Evolutionary conservation across 2,797 vertebrate genomes (phyloP), one percentile per base, ranked within the genome.

Genomic region (Salmo trutta): DNA sequence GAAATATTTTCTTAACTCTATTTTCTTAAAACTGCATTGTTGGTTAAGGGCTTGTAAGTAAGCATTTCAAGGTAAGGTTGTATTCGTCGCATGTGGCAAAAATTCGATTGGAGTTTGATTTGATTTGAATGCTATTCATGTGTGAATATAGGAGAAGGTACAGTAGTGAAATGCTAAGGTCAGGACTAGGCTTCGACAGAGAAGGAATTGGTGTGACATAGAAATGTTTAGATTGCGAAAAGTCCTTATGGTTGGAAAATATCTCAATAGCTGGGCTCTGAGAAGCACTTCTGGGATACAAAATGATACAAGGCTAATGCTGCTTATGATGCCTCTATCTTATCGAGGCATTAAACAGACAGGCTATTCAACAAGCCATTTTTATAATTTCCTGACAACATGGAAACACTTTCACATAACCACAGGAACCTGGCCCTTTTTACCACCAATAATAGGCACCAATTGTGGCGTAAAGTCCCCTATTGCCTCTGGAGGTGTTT

Each of bases 401-500:
- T 52, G 27, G 15, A 12, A 51, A 71, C n/a, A 52, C 36, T 19
- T 51, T 24, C 47, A 71, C 21, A 53, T 29, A 29, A 54, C 12
- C 24, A 31, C 14, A 27, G 21, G 21, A 24, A 71, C 5, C 47
- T 19, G 24, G 27, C 27, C 65, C 24, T 65, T 12, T 24, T 24
- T 24, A 65, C 19, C 59, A 64, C 59, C 59, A 16, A 3, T 71
- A 53, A 53, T 72, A 27, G 52, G 15, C 24, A 27, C 24, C 21
- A 73, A 27, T 19, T n/a, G 51, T 27, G 33, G 31, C 14, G 1
- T 74, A 47, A 64, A 8, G 24, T 36, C 6, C 27, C 27, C 72
- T 31, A 27, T 71, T 27, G 70, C 41, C 53, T 17, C 33, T 47
- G 77, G 53, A 67, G 29, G 21, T 77, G 71, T 53, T 29, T 6